Conservation (phyloP, 2,113 vertebrate species). For the Tragelaphus imberbis region DNA sequence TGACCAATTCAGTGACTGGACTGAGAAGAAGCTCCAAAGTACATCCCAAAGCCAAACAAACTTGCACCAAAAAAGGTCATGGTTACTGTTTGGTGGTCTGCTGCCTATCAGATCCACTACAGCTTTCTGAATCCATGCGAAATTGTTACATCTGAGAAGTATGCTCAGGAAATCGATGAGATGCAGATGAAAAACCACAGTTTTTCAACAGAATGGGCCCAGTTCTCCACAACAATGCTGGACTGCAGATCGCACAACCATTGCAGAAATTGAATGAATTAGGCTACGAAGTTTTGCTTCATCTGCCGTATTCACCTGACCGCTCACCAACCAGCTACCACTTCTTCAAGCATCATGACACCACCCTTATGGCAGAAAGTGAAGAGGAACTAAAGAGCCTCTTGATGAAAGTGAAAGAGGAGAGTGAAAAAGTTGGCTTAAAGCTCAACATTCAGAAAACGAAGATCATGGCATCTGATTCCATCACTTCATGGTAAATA, state of each 20-base stretch:
- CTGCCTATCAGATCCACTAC: background rate
- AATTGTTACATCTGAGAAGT: background rate
- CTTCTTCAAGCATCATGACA: background rate
- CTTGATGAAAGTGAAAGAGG: too few species aligned
- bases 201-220: background rate
- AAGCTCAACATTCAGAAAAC: too few species aligned
- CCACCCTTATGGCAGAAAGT: too few species aligned
- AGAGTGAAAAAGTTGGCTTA: too few species aligned
- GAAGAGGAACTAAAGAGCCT: too few species aligned
- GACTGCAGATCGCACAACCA: background rate
- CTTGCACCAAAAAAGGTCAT: background rate
- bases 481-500: too few species aligned
- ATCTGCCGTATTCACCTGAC: background rate
- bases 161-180: background rate
- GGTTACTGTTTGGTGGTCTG: background rate
- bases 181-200: background rate
- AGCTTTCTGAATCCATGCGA: rapidly evolving
- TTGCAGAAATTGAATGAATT: background rate
- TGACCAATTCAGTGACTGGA: background rate
- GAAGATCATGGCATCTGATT: too few species aligned
- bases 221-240: rapidly evolving
- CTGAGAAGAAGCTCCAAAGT: background rate
- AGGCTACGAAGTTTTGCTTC: background rate
- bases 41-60: background rate
- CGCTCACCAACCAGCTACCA: background rate